Evolutionary conservation across 2,888 invertebrate species (phyloP).

Genomic region (Pemphredon lugubris): DNA sequence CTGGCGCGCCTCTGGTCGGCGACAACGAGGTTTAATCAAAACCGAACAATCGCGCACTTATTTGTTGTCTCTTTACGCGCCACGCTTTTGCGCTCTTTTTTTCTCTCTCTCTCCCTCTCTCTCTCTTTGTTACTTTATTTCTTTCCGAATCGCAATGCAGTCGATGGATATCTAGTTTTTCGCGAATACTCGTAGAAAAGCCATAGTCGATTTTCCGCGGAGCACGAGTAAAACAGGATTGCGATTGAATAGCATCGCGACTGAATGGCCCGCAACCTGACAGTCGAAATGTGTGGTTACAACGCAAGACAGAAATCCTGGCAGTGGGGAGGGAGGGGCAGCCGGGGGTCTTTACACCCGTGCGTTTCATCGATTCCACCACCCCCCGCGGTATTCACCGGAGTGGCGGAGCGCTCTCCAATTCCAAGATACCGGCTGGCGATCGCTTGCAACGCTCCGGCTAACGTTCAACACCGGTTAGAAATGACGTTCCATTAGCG

Average conservation of each 20-base stretch:
- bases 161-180: constrained; percentile 1
- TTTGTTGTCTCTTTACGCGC: constrained; percentile 2
- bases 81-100: no score
- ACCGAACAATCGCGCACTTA: constrained; percentile 28
- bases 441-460: constrained; percentile 20
- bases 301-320: constrained; percentile 43
- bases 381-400: constrained; percentile 33
- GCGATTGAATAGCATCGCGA: constrained; percentile 56
- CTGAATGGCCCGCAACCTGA: constrained; percentile 60
- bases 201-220: constrained; percentile 29
- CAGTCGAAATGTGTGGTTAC: constrained; percentile 56
- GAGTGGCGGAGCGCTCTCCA: constrained; percentile 27
- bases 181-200: constrained; percentile 15
- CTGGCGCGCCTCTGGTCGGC: constrained; percentile 14
- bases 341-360: no score
- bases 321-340: no score
- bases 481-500: constrained; percentile 45
- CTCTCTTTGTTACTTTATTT: background rate
- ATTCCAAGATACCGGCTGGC: constrained; percentile 21
- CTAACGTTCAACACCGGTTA: constrained; percentile 38
- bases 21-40: constrained; percentile 41
- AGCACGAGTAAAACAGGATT: constrained; percentile 42
- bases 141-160: background rate
- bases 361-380: constrained; percentile 56
- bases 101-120: background rate